phyloP scores from a whole-genome alignment of 2,888 invertebrate genomes.

The Tetranychus truncatus region DNA sequence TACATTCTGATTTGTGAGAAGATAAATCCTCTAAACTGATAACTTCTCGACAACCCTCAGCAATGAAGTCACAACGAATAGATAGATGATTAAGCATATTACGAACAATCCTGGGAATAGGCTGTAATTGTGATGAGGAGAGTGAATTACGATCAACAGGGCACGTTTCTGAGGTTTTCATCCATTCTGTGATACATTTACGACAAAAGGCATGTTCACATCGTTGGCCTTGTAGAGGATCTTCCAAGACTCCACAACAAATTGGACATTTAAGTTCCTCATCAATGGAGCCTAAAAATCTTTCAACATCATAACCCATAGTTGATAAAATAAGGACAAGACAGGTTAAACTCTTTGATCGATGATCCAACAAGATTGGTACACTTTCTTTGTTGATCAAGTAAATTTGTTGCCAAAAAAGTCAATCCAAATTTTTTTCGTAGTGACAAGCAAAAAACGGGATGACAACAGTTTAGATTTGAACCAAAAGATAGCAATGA shows the following conservation, averaged over 20 bases:
- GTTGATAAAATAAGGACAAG: background rate
- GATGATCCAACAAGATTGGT: too few relatives aligned
- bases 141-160: constrained; percentile 13
- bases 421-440: too few relatives aligned
- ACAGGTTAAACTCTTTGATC: too few relatives aligned
- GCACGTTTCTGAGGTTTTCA: constrained; percentile 13
- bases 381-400: too few relatives aligned
- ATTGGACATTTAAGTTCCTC: constrained; percentile 14
- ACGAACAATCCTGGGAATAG: constrained; percentile 13
- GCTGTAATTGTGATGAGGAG: background rate
- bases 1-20: background rate
- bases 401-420: too few relatives aligned
- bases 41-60: constrained; percentile 10
- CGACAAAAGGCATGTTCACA: constrained; percentile 17
- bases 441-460: too few relatives aligned
- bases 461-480: too few relatives aligned
- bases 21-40: constrained; percentile 7
- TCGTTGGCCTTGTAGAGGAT: constrained; percentile 9
- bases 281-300: constrained; percentile 9
- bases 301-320: constrained; percentile 14
- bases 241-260: constrained; percentile 14
- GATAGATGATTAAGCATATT: constrained; percentile 14
- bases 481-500: too few relatives aligned
- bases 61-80: constrained; percentile 11
- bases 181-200: constrained; percentile 15